Percentiles rank a stretch among this genome's conserved stretches.
These are phyloP conservation scores for Rugalucina vietnamica DNA, from an alignment of 2,888 invertebrate species.

Conservation along the genomic window DNA sequence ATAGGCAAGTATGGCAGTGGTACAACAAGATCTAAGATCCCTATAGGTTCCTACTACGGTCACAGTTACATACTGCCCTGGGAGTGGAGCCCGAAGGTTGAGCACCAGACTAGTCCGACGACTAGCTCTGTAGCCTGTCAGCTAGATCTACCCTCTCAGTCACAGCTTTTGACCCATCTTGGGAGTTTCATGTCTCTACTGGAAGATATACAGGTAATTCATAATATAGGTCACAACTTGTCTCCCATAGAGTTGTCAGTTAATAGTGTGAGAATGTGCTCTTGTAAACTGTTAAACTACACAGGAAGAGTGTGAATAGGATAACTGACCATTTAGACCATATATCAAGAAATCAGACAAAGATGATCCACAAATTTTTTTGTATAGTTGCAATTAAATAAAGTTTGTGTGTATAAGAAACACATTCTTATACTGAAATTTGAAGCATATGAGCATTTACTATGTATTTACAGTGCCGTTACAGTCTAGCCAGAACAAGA, in stretches of 20 bases:
- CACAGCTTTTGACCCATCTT: conserved; percentile 83
- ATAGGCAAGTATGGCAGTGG: conserved; percentile 97
- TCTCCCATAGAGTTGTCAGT: too few relatives aligned
- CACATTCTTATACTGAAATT: too few relatives aligned
- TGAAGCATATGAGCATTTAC: too few relatives aligned
- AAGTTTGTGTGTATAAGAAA: too few relatives aligned
- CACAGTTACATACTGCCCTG: conserved; percentile 91
- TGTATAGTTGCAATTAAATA: too few relatives aligned
- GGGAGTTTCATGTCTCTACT: conserved; percentile 89
- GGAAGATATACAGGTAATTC: conserved; percentile 88
- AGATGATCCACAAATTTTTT: too few relatives aligned
- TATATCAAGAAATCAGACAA: too few relatives aligned
- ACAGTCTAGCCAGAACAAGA: conserved; percentile 93
- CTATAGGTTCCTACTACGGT: conserved; percentile 96
- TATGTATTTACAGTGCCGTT: conserved; percentile 89
- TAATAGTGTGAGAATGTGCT: too few relatives aligned
- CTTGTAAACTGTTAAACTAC: too few relatives aligned
- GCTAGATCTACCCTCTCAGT: conserved; percentile 71
- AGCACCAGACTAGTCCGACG: conserved; percentile 47
- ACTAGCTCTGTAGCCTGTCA: conserved; percentile 53
- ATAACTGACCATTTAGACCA: too few relatives aligned
- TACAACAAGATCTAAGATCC: conserved; percentile 94
- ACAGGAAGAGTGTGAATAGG: too few relatives aligned
- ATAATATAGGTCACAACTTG: too few relatives aligned
- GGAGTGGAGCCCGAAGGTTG: conserved; percentile 79